phyloP scores from a whole-genome alignment of 2,888 invertebrate species.

The Laspeyria flexula region DNA sequence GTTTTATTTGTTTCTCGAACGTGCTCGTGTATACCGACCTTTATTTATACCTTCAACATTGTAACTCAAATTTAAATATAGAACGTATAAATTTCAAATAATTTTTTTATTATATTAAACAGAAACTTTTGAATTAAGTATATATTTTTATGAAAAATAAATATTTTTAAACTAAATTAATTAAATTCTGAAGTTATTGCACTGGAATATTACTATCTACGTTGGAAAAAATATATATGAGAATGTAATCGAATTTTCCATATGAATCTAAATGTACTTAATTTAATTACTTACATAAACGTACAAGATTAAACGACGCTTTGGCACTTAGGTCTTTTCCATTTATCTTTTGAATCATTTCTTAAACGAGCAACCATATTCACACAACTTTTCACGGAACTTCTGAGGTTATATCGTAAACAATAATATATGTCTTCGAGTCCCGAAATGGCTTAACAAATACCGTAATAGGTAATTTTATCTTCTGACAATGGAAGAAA shows the following conservation, averaged over 20 bases:
- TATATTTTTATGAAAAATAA: no score
- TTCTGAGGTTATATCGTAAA: slow-evolving; percentile 18
- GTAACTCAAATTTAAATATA: not conserved
- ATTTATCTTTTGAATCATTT: slow-evolving; percentile 31
- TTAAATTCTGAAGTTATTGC: not conserved
- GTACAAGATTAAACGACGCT: slow-evolving; percentile 59
- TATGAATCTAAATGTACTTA: slow-evolving; percentile 46
- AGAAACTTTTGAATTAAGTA: no score
- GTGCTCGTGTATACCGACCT: slow-evolving; percentile 37
- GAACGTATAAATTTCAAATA: no score
- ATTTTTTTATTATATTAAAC: no score
- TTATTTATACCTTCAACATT: slow-evolving; percentile 15
- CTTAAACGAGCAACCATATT: slow-evolving; percentile 33
- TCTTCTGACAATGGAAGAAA: no score
- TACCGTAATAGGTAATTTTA: no score
- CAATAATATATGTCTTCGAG: slow-evolving; percentile 1
- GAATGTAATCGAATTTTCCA: slow-evolving; percentile 20
- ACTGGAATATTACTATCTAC: slow-evolving; percentile 3
- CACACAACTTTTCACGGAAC: slow-evolving; percentile 26
- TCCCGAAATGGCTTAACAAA: slow-evolving; percentile 4
- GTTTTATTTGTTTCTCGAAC: slow-evolving; percentile 49
- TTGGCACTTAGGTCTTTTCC: slow-evolving; percentile 77
- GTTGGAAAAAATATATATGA: not conserved
- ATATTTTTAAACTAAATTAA: not conserved
- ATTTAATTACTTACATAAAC: slow-evolving; percentile 44